Conservation (phyloP, 2,113 vertebrate genomes). For the Agapornis roseicollis region DNA sequence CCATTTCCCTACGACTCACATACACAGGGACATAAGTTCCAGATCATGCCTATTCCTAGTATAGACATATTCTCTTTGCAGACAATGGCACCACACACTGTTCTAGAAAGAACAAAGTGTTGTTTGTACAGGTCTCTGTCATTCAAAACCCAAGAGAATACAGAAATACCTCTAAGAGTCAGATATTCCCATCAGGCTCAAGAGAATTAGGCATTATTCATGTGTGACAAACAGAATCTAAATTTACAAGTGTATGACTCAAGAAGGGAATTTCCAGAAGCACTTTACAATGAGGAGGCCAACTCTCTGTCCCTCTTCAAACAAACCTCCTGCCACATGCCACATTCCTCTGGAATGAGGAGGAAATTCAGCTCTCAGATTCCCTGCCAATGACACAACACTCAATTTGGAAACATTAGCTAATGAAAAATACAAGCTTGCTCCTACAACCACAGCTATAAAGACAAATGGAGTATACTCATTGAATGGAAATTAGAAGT, state of each 20-base stretch:
- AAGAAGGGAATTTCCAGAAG: slow-evolving; percentile 22
- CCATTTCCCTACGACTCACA: neutral
- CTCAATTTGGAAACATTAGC: neutral
- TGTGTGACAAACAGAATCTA: slow-evolving; percentile 1
- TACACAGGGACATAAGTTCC: neutral
- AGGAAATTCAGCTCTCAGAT: slow-evolving; percentile 2
- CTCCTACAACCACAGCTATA: slow-evolving; percentile 25
- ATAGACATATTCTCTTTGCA: neutral
- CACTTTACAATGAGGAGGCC: neutral
- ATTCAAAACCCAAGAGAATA: neutral
- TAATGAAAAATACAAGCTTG: slow-evolving; percentile 20
- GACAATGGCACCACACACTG: neutral
- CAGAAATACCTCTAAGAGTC: neutral
- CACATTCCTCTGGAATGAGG: slow-evolving; percentile 21
- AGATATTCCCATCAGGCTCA: neutral
- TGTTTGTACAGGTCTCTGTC: neutral
- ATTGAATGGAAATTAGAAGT: neutral
- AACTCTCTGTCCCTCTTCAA: neutral
- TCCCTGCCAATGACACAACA: slow-evolving; percentile 6
- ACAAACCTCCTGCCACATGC: neutral
- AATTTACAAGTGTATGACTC: slow-evolving; percentile 1
- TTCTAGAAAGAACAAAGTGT: neutral
- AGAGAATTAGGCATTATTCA: neutral
- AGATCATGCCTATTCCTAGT: neutral
- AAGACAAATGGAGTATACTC: slow-evolving; percentile 3